These are phyloP conservation scores for Pristionchus arcanus DNA, from an alignment of 2,888 invertebrate genomes.

Conservation along the genomic window DNA sequence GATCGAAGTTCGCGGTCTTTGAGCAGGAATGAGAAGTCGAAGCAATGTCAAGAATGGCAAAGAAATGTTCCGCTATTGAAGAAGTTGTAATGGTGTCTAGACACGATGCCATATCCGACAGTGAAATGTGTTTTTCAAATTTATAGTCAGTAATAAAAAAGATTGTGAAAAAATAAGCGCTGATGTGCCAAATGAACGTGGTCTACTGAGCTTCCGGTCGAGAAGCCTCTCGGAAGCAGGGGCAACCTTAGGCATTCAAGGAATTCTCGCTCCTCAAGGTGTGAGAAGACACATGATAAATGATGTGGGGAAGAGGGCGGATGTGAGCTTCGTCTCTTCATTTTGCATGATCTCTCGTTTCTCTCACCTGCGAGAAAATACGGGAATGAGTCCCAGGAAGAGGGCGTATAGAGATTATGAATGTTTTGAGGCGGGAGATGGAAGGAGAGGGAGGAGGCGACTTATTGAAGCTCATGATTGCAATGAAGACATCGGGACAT, in stretches of 20 bases:
- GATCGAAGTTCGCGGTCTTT: too few species aligned
- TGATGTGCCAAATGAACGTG: background rate
- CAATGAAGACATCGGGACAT: background rate
- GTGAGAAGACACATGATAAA: conserved; percentile 26
- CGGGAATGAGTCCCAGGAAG: too few species aligned
- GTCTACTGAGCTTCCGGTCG: background rate
- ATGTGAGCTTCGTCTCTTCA: background rate
- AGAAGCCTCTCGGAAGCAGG: background rate
- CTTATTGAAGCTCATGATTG: background rate
- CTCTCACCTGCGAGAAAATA: too few species aligned
- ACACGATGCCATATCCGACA: too few species aligned
- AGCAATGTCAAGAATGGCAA: too few species aligned
- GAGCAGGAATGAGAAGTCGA: too few species aligned
- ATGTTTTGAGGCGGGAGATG: conserved; percentile 4
- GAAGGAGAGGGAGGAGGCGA: background rate
- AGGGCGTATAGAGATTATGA: conserved; percentile 13
- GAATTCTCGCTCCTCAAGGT: background rate
- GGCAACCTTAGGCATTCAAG: background rate
- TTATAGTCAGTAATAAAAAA: background rate
- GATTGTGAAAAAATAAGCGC: background rate
- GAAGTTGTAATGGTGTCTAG: too few species aligned
- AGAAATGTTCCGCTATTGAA: too few species aligned
- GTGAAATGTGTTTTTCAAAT: too few species aligned
- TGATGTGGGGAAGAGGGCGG: conserved; percentile 9
- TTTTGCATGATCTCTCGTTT: too few species aligned